Evolutionary conservation across 2,888 invertebrate species (phyloP).

Genomic region (Drosophila eohydei): DNA sequence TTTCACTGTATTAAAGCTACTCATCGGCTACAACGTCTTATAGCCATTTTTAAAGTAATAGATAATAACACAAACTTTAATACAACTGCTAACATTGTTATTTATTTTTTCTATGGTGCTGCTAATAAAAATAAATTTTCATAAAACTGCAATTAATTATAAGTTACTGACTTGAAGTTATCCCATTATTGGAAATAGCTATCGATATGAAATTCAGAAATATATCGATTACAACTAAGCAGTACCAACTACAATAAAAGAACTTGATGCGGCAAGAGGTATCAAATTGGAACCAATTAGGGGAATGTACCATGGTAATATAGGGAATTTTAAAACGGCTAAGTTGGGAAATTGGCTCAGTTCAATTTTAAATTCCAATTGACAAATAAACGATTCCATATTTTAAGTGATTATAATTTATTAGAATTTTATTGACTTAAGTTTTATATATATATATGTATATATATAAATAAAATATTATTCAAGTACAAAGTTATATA

Average conservation of each 20-base stretch:
- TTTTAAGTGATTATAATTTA: conserved; percentile 83
- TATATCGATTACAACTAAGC: conserved; percentile 1
- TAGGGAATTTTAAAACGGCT: neutral
- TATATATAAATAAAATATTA: conserved; percentile 84
- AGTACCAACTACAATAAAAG: too few species aligned
- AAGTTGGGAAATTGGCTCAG: neutral
- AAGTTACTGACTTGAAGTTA: neutral
- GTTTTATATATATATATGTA: conserved; percentile 75
- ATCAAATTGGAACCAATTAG: neutral
- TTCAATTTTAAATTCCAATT: neutral
- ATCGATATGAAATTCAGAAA: neutral
- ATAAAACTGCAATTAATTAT: neutral
- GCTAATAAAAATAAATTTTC: too few species aligned
- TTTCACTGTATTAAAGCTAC: too few species aligned
- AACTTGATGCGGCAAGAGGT: neutral
- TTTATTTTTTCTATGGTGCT: too few species aligned
- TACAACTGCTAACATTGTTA: too few species aligned
- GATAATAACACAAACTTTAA: too few species aligned
- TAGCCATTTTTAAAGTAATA: too few species aligned
- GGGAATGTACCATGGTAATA: neutral
- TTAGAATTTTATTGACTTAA: conserved; percentile 84
- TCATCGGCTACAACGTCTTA: too few species aligned
- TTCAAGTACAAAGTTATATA: conserved; percentile 84
- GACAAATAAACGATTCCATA: conserved; percentile 13
- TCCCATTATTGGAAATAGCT: neutral